Percentiles rank a stretch among this genome's conserved stretches.
These are phyloP conservation scores for Dipus sagitta DNA, from an alignment of 2,797 vertebrate genomes.

Conservation along the genomic window DNA sequence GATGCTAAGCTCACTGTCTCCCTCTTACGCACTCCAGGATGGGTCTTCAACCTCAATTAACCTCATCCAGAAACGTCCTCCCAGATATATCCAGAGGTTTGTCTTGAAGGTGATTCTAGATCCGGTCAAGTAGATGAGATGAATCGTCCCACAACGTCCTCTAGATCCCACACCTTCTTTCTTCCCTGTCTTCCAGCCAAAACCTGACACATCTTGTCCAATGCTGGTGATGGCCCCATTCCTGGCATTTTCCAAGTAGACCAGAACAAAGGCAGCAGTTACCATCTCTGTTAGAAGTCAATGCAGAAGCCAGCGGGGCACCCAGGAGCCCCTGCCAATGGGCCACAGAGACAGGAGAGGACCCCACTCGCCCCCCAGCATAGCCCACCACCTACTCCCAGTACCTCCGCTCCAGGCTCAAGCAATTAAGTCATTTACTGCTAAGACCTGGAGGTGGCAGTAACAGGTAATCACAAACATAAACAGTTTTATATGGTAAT, in stretches of 20 bases:
- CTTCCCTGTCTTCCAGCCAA: neutral
- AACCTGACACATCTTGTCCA: neutral
- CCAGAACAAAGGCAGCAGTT: neutral
- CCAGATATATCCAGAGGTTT: no score
- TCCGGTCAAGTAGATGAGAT: no score
- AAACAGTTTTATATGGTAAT: slow-evolving; percentile 87
- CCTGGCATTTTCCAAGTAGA: neutral
- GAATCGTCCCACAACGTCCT: no score
- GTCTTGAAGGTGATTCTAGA: no score
- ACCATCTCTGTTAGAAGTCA: rapidly evolving
- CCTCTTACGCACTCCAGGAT: no score
- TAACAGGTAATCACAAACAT: slow-evolving; percentile 89
- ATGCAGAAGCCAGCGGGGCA: neutral
- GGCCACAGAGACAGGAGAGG: no score
- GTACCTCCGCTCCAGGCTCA: slow-evolving; percentile 62
- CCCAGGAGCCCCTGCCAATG: neutral
- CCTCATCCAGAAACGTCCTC: no score
- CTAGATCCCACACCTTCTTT: no score
- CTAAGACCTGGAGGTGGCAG: slow-evolving; percentile 89
- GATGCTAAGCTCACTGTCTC: no score
- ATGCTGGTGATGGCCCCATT: neutral
- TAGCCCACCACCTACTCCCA: neutral
- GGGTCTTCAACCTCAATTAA: no score
- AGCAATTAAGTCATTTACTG: slow-evolving; percentile 87
- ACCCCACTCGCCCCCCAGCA: rapidly evolving